Base-by-base conservation (phyloP, 2,113 vertebrate species). In the Malurus melanocephalus region DNA sequence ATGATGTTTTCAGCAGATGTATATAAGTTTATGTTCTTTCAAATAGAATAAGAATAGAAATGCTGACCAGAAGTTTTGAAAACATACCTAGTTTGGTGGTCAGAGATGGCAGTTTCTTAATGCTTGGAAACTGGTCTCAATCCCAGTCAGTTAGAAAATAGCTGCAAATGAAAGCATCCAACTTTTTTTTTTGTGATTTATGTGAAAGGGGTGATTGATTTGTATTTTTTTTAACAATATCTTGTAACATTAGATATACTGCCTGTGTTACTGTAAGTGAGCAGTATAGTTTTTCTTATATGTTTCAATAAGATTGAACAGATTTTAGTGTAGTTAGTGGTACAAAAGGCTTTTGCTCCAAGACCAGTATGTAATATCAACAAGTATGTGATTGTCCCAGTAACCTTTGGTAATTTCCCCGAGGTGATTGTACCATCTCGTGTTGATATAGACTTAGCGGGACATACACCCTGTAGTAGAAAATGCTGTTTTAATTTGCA, bases 131-230 rank as follows among this genome's bases (percentile, higher is more conserved):
- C 27, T 28, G 20, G 5, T 84, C 33, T 84, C 16, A 65, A 6
- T 75, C 24, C 21, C 3, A 52, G 4, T 48, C 7, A 26, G 22
- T 43, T n/a, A 62, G 22, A 42, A 56, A 56, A 38, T 5, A 80
- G 24, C n/a, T 80, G 21, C 26, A 81, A 57, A 15, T 75, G 55
- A 71, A 82, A 75, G 16, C 33, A 48, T 60, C 12, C 28, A 51
- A 18, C 0, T 0, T 24, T 4, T 11, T 69, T 78, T 74, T 55
- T 62, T 0, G 0, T 53, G 18, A 10, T 53, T 60, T 65, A 49
- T 65, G 22, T 72, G 32, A 72, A 72, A 68, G 11, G 14, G 56
- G 4, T 35, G 2, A 27, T 19, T 80, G 52, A 48, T 66, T 85
- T 61, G n/a, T 69, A 16, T 11, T 59, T 71, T 43, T 57, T 77